Evolutionary conservation across 2,888 invertebrate species (phyloP), one percentile per base, ranked within the genome.

Genomic region (Drosophila monieri): DNA sequence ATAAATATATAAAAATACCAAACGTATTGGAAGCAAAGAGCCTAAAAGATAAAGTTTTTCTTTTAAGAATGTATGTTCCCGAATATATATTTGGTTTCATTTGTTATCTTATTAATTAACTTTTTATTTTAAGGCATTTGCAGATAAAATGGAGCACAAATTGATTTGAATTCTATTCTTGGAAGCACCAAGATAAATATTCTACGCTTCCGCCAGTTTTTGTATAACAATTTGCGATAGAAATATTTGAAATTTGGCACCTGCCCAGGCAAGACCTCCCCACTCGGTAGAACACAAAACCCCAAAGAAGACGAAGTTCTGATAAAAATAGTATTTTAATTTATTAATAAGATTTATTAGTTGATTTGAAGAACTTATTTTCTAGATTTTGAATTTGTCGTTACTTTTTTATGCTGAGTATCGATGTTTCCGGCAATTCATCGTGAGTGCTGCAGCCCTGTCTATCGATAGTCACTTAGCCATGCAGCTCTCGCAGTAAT

Each of bases 401-500:
- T 41, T 18, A 41, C 39, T 41, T 15, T 39, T 41, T 8, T 18
- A 41, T 18, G 23, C 21, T 1, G 5, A 8, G 3, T 21, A 57
- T 39, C 57, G 57, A 57, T 57, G 39, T 1, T 18, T 25, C 9
- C 8, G 23, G 8, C 3, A 4, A 4, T 4, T 6, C 6, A 12
- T n/a, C 8, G 27, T n/a, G 12, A 6, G 8, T 25, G 4, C 9
- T 9, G 47, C 47, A 48, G 35, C 47, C 25, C 37, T 18, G 14
- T 10, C 25, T 56, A 56, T 48, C 15, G n/a, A 10, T 21, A 30
- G 41, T 41, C 27, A 3, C 21, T 21, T 15, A 53, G 53, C n/a
- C 39, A 52, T 57, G 57, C 57, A 52, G 39, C 52, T 52, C 57
- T 57, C 23, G 37, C 27, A 14, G 37, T 27, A 56, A 52, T 57